Conservation (phyloP, 2,888 invertebrate genomes). For the Protonemura montana region DNA sequence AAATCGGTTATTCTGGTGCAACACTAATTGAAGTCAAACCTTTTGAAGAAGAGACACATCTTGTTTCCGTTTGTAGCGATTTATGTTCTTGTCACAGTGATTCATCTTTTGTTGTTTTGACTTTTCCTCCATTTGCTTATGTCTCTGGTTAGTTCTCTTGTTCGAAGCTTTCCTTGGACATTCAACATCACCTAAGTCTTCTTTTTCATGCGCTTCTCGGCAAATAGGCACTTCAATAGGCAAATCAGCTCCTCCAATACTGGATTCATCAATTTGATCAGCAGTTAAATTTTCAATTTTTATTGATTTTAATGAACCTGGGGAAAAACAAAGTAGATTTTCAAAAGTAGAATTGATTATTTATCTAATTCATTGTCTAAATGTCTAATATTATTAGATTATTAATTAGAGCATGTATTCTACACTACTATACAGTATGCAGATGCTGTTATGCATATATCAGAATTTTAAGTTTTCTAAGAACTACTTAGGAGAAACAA, state of each 20-base stretch:
- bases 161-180: slow-evolving; percentile 10
- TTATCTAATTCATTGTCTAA: too few relatives aligned
- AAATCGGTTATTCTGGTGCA: too few relatives aligned
- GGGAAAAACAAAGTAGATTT: too few relatives aligned
- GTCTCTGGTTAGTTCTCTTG: slow-evolving; percentile 20
- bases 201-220: not conserved
- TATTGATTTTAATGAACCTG: too few relatives aligned
- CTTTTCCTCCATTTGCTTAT: slow-evolving; percentile 31
- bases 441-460: too few relatives aligned
- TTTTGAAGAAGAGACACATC: slow-evolving; percentile 48
- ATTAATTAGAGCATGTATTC: too few relatives aligned
- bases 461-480: too few relatives aligned
- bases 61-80: slow-evolving; percentile 40
- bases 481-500: too few relatives aligned
- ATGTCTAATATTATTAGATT: too few relatives aligned
- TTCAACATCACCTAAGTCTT: not conserved
- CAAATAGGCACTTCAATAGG: slow-evolving; percentile 33
- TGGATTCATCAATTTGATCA: not conserved
- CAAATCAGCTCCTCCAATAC: not conserved
- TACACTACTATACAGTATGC: too few relatives aligned
- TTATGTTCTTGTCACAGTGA: not conserved
- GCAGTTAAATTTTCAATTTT: not conserved
- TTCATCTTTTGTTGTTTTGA: slow-evolving; percentile 1
- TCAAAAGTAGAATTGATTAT: too few relatives aligned
- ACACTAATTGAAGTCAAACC: slow-evolving; percentile 43